A percentile compares a stretch with the other conserved stretches of the same genome.
These are phyloP conservation scores for Rhabdomys pumilio DNA, from an alignment of 2,797 vertebrate species.

Conservation along the genomic window DNA sequence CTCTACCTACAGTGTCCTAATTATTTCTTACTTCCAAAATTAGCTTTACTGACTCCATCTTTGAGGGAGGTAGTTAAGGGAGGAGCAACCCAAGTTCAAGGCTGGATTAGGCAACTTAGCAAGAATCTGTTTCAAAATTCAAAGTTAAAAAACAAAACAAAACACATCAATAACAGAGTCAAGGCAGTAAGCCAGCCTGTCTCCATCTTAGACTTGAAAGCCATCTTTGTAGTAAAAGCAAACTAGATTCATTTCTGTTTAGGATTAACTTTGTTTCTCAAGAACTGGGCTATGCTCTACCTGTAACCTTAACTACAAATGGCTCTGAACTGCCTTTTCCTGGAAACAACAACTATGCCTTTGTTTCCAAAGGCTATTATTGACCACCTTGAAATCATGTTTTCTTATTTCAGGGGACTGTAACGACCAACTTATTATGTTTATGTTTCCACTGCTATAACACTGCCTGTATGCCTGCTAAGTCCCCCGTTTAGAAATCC, in stretches of 20 bases:
- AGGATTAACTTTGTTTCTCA: not conserved
- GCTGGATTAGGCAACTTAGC: not conserved
- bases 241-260: not conserved
- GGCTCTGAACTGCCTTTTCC: not conserved
- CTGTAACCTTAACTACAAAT: not conserved
- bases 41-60: slow-evolving; percentile 1
- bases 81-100: not conserved
- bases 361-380: not conserved
- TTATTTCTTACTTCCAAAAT: slow-evolving; percentile 33
- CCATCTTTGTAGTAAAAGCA: not conserved
- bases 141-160: no score
- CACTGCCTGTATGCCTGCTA: not conserved
- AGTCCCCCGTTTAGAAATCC: not conserved
- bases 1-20: not conserved
- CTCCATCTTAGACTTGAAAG: not conserved
- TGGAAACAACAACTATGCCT: not conserved
- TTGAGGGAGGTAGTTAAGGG: not conserved
- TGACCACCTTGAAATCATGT: not conserved
- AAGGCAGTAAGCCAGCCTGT: not conserved
- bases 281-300: not conserved
- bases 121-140: not conserved
- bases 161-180: no score
- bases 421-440: not conserved
- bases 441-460: not conserved
- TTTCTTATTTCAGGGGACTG: not conserved